Percentiles rank a stretch among this genome's conserved stretches.
These are phyloP conservation scores for Potamarius usumacintae DNA, from an alignment of 2,113 vertebrate species.

Conservation along the genomic window DNA sequence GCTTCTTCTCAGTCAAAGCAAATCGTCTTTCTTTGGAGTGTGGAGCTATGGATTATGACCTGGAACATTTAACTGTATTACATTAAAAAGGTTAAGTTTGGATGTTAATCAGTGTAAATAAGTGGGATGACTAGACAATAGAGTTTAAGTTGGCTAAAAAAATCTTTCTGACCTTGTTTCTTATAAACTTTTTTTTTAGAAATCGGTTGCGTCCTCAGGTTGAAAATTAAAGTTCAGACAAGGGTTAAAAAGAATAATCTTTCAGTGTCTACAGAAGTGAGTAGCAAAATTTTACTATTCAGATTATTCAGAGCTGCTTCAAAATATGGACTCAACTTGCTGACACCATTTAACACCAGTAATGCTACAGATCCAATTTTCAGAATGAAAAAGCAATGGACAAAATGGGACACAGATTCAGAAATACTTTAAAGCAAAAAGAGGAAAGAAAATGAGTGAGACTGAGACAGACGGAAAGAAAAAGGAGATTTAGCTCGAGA, in stretches of 20 bases:
- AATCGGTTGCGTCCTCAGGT: background rate
- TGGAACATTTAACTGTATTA: conserved; percentile 21
- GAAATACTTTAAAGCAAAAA: background rate
- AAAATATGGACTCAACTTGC: background rate
- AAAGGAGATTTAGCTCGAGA: conserved; percentile 17
- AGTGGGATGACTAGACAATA: conserved; percentile 16
- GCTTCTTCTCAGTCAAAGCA: conserved; percentile 1
- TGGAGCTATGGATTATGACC: background rate
- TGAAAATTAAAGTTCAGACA: conserved; percentile 40
- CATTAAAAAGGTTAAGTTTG: conserved; percentile 11
- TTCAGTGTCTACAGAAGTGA: background rate
- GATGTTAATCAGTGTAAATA: background rate
- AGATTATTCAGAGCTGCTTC: too few species aligned
- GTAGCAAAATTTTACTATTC: background rate
- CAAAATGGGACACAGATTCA: background rate
- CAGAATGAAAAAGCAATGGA: background rate
- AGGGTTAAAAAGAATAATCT: conserved; percentile 24
- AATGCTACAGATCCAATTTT: background rate
- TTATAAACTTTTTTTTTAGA: conserved; percentile 1
- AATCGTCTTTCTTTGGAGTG: background rate
- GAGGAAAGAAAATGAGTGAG: background rate
- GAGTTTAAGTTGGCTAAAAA: background rate
- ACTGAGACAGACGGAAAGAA: conserved; percentile 3
- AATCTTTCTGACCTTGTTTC: conserved; percentile 8
- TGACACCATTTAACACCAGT: background rate